A percentile compares a stretch with the other conserved stretches of the same genome.
Evolutionary conservation across 2,888 invertebrate genomes (phyloP).

Genomic region (Patella ulyssiponensis): DNA sequence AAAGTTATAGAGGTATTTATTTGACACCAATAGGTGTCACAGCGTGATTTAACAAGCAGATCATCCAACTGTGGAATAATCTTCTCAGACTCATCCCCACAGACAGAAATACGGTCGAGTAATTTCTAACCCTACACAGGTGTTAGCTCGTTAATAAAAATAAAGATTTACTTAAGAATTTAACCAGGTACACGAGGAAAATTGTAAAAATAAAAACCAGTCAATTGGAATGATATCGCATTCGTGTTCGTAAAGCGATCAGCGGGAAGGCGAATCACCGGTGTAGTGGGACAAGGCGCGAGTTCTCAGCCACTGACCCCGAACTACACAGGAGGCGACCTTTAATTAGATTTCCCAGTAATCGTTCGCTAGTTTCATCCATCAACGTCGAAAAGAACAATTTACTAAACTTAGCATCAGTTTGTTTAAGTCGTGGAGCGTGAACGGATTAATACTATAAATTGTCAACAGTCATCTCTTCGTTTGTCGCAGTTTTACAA

Average conservation of each 20-base stretch:
- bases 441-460: background rate
- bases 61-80: slow-evolving; percentile 24
- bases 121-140: slow-evolving; percentile 3
- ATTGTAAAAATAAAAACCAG: slow-evolving; percentile 30
- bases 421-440: slow-evolving; percentile 7
- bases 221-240: slow-evolving; percentile 30
- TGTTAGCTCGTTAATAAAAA: background rate
- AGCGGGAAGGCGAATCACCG: slow-evolving; percentile 17
- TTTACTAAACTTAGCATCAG: slow-evolving; percentile 7
- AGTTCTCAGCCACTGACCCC: slow-evolving; percentile 2
- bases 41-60: slow-evolving; percentile 6
- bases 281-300: background rate
- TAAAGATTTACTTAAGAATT: slow-evolving; percentile 2
- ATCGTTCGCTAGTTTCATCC: background rate
- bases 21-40: too few species aligned
- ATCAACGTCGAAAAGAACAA: slow-evolving; percentile 12
- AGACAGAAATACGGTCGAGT: background rate
- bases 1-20: too few species aligned
- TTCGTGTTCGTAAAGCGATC: slow-evolving; percentile 25
- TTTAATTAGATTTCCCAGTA: slow-evolving; percentile 11
- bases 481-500: background rate
- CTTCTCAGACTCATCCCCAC: slow-evolving; percentile 15
- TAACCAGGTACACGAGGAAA: slow-evolving; percentile 14
- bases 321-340: background rate
- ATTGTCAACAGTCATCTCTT: slow-evolving; percentile 7